Evolutionary conservation across 2,888 invertebrate species (phyloP).

Genomic region (Catocala sponsa): DNA sequence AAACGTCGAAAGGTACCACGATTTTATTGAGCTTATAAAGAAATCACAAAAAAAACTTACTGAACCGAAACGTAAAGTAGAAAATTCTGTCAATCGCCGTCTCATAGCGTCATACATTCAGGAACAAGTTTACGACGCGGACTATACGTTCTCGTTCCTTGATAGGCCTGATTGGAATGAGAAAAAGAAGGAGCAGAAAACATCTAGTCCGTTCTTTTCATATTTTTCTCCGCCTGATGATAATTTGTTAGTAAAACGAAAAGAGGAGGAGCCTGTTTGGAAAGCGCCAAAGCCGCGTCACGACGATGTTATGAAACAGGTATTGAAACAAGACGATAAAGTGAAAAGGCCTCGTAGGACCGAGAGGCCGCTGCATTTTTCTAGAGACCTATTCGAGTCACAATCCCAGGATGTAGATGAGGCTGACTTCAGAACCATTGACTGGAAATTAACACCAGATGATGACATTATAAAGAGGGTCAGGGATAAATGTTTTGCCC

Average conservation of each 20-base stretch:
- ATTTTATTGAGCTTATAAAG: conserved; percentile 69
- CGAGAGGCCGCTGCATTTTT: conserved; percentile 62
- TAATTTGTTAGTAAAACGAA: conserved; percentile 52
- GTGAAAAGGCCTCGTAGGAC: conserved; percentile 51
- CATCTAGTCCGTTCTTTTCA: conserved; percentile 78
- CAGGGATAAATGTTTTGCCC: conserved; percentile 75
- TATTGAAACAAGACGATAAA: conserved; percentile 44
- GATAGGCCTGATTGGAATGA: conserved; percentile 60
- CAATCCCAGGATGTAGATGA: conserved; percentile 74
- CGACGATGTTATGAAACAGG: conserved; percentile 50
- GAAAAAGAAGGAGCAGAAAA: conserved; percentile 67
- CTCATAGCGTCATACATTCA: conserved; percentile 71
- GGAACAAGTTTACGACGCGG: conserved; percentile 73
- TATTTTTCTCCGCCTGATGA: conserved; percentile 72
- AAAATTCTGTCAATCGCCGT: conserved; percentile 58
- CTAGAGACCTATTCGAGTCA: conserved; percentile 80
- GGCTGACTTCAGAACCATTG: conserved; percentile 56
- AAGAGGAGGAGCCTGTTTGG: conserved; percentile 60
- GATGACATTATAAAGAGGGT: conserved; percentile 74
- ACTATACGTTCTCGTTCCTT: conserved; percentile 77
- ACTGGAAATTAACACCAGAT: conserved; percentile 76
- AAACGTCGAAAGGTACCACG: conserved; percentile 75
- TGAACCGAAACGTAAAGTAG: conserved; percentile 53
- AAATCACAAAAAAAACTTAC: conserved; percentile 67
- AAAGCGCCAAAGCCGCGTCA: conserved; percentile 64